Conservation (phyloP, 1,140 invertebrate species). For the Bombus fervidus region DNA sequence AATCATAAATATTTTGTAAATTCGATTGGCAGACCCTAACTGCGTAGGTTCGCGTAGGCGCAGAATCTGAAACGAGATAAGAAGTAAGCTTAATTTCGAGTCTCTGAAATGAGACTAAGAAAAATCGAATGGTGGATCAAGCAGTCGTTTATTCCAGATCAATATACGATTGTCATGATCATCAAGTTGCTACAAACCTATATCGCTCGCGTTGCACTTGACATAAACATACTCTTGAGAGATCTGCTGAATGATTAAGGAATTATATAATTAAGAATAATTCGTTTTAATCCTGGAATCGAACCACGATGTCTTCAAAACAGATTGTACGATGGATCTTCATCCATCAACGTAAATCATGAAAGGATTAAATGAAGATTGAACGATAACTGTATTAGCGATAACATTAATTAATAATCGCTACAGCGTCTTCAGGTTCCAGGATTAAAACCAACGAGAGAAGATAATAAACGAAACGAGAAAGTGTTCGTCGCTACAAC, state of each 20-base stretch:
- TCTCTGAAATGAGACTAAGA: not conserved
- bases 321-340: not conserved
- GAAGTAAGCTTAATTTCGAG: not conserved
- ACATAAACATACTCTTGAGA: slow-evolving; percentile 60
- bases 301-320: not conserved
- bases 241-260: slow-evolving; percentile 42
- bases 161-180: slow-evolving; percentile 7
- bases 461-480: not conserved
- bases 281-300: slow-evolving; percentile 37
- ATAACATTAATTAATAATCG: not conserved
- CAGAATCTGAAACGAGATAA: slow-evolving; percentile 16
- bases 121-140: slow-evolving; percentile 4
- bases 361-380: too few species aligned
- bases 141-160: slow-evolving; percentile 29
- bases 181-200: slow-evolving; percentile 20
- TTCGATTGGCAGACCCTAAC: not conserved
- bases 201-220: not conserved
- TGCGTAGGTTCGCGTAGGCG: not conserved
- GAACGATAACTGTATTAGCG: too few species aligned
- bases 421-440: not conserved
- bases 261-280: slow-evolving; percentile 41
- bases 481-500: slow-evolving; percentile 33
- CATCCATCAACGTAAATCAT: not conserved
- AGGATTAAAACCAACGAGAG: not conserved
- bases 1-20: not conserved